Base-by-base conservation (phyloP, 2,113 vertebrate species). In the Saccopteryx leptura region DNA sequence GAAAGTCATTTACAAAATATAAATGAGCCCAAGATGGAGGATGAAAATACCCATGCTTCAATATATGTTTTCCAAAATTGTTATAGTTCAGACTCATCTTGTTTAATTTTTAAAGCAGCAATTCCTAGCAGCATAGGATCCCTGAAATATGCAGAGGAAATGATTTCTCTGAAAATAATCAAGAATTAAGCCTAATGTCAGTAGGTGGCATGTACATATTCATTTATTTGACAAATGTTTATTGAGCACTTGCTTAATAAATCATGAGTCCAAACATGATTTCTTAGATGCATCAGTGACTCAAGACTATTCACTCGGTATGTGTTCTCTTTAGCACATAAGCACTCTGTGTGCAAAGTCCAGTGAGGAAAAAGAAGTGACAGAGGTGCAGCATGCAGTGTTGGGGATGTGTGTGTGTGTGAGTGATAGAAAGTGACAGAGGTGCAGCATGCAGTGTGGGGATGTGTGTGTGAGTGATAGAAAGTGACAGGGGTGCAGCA, bases 41-140 rank as follows among this genome's bases (percentile, higher is more conserved):
- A 85, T 66, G 82, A 52, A 74, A 92, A 94, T 93, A 80, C 0
- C 33, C 61, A 56, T 78, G 66, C 18, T 61, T 90, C 65, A 81
- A 31, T 72, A 90, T 69, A 75, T 75, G 52, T 50, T 90, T 94
- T 82, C 80, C 71, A 97, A 72, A 84, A 75, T n/a, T 68, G 68
- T 92, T 60, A 79, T 71, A 56, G 66, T 80, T 74, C 54, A 90
- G 39, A n/a, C 69, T 69, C 5, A 10, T 90, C 28, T 87, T 52
- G 17, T 76, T 92, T 74, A 87, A 95, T 89, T 92, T 54, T 81
- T 61, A 90, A 80, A 81, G 18, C 46, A 65, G 31, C 79, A 71
- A 54, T 39, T 95, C 26, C 58, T 75, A 82, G 33, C 65, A 80
- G 58, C 58, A 78, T 46, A 52, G 75, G 19, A 68, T 81, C 54